Base-by-base conservation (phyloP, 2,113 vertebrate species). In the Neofelis nebulosa region DNA sequence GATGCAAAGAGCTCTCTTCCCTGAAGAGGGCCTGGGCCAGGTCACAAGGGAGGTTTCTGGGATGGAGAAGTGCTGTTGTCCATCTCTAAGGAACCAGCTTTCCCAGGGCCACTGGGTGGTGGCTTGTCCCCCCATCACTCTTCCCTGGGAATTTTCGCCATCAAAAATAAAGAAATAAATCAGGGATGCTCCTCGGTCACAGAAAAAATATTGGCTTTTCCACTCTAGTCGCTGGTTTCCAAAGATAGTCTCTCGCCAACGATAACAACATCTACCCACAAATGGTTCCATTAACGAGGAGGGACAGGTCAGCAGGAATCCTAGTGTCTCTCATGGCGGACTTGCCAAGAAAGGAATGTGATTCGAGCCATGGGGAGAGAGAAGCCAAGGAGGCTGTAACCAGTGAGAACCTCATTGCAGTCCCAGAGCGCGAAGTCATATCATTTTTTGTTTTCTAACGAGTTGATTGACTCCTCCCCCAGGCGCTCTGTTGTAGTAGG, bases 81-180 rank as follows among this genome's bases (percentile, higher is more conserved):
- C 16, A 27, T 52, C 50, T 83, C 55, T 33, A 8, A 61, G 81
- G n/a, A 82, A 14, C 68, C 68, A 8, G 63, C 88, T 87, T 95
- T 48, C 79, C 41, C 41, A 7, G 79, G 74, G 83, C 78, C 90
- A 57, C 69, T 29, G 45, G 48, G 33, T 48, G 52, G 33, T 66
- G 92, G 86, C 33, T 66, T 87, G 57, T 61, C 57, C 57, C 68
- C 68, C 41, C n/a, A 76, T 68, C 52, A 6, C 21, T 79, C 68
- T 87, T 95, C 89, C 88, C 88, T 91, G 89, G 81, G 81, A 94
- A 80, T 69, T 93, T 93, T 71, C 57, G 63, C 73, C 85, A 55
- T 89, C 66, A 93, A 94, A 89, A 96, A 9, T 50, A 55, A 89
- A 91, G 85, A 96, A 97, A 88, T 84, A 84, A 95, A 94, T 97